Evolutionary conservation across 1,140 invertebrate genomes (phyloP), one percentile per base, ranked within the genome.

Genomic region (Whitmania pigra): DNA sequence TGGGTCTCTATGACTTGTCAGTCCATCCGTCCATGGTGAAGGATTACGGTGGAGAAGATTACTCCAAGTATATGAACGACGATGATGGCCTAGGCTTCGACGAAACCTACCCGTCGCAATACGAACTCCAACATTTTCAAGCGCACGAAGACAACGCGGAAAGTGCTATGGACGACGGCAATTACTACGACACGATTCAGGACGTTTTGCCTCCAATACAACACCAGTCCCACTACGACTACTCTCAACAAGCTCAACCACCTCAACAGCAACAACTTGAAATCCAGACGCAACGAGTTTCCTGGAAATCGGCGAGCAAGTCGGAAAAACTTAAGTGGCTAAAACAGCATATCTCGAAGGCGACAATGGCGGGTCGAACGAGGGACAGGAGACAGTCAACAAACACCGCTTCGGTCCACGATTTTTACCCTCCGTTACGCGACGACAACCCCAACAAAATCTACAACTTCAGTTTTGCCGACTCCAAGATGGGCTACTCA

Each of bases 391-490:
- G 22, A 15, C 43, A 49, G 43, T 49, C 43, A 3, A 49, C 43
- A 17, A 63, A 13, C 29, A 25, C 22, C 0, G 57, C 29, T 63
- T 63, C 6, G 11, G 3, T 15, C 20, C 20, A 63, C 57, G 29
- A 63, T n/a, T 22, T 63, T 63, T 18, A 63, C 11, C 22, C 57
- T 5, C 4, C 57, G 6, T 11, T 13, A 49, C 43, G 43, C 9
- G 43, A 49, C 43, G 57, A 63, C 29, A 31, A 63, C 57, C 22
- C 57, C 29, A 31, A 31, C 29, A 63, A 63, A 63, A 63, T 63
- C 11, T 63, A 63, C 57, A 63, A 63, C 57, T 63, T 63, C 57
- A 63, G 57, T 63, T 63, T 63, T 15, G 57, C 57, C 1, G 57
- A 63, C 29, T 63, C 57, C 22, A 63, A 63, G 57, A 63, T 63